Evolutionary conservation across 1,140 invertebrate genomes (phyloP), one percentile per base, ranked within the genome.

Genomic region (Drosophila navojoa): DNA sequence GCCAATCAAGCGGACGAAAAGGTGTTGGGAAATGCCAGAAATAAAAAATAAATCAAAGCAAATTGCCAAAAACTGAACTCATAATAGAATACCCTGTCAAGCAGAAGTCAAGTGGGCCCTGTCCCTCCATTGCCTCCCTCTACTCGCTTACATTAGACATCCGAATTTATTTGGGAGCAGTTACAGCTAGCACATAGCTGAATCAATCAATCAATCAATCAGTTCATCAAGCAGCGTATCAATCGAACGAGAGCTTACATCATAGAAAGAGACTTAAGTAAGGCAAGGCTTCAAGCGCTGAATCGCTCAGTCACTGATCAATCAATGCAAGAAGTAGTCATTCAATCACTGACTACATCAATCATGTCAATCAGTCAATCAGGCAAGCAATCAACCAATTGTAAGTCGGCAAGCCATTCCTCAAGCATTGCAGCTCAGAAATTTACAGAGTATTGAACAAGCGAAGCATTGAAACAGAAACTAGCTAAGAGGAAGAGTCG

Each of bases 11-110:
- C 61, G 50, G 55, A 19, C 59, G 55, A 76, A 76, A 77, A 84
- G 79, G 81, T 84, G 81, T 80, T 85, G 66, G 79, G 85, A 75
- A 38, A 38, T 38, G 6, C 11, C 35, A 11, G 32, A 38, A 78
- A 45, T 45, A 61, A 68, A 55, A 79, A 80, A 85, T 86, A 80
- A 85, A 85, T 85, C 81, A 72, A 50, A 69, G 74, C 44, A 29
- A 57, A 62, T 15, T 11, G 11, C n/a, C 61, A 50, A 49, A 67
- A 54, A 52, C 4, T 25, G n/a, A 29, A 55, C 40, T 47, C 13
- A 13, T n/a, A 38, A 13, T n/a, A 13, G 35, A 16, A 35, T 74
- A 45, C 54, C 49, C 70, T 53, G 32, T 32, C 3, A 11, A 13
- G 35, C 35, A 35, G 27, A 29, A 29, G 27, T 29, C 4, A 29